Evolutionary conservation across 2,797 vertebrate species (phyloP).

Genomic region (Eulemur rubriventer): DNA sequence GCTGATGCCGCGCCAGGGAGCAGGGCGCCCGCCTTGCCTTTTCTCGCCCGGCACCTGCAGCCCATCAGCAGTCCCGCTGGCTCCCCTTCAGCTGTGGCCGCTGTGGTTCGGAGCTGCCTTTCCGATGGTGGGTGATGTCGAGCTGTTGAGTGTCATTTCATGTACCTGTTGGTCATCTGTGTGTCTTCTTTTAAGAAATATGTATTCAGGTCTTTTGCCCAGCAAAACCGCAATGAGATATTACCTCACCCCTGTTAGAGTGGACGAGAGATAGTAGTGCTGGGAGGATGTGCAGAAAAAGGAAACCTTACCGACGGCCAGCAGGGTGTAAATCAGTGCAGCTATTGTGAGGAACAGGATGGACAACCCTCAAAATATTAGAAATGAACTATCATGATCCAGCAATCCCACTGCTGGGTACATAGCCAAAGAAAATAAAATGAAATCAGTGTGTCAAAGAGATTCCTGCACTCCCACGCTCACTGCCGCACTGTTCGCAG

Average conservation of each 20-base stretch:
- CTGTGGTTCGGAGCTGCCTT: neutral
- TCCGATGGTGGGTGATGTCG: neutral
- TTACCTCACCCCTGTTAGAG: neutral
- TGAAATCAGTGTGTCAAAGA: neutral
- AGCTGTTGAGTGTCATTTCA: neutral
- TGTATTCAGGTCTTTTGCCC: neutral
- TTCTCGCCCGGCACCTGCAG: neutral
- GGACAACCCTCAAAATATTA: neutral
- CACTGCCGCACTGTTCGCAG: neutral
- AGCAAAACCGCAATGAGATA: neutral
- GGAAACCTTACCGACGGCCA: neutral
- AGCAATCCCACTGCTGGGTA: neutral
- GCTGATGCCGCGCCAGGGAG: neutral
- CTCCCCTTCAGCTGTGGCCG: neutral
- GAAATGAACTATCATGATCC: neutral
- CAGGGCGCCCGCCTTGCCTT: accelerated
- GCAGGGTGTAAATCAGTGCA: neutral
- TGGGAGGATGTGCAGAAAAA: neutral
- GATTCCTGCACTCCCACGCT: neutral
- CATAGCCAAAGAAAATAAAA: neutral
- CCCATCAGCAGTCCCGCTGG: neutral
- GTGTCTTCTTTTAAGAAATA: neutral
- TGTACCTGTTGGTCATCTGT: neutral
- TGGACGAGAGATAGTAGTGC: neutral
- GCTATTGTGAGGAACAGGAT: neutral